These are phyloP conservation scores for Anthonomus grandis DNA, from an alignment of 1,140 invertebrate species.

Conservation along the genomic window DNA sequence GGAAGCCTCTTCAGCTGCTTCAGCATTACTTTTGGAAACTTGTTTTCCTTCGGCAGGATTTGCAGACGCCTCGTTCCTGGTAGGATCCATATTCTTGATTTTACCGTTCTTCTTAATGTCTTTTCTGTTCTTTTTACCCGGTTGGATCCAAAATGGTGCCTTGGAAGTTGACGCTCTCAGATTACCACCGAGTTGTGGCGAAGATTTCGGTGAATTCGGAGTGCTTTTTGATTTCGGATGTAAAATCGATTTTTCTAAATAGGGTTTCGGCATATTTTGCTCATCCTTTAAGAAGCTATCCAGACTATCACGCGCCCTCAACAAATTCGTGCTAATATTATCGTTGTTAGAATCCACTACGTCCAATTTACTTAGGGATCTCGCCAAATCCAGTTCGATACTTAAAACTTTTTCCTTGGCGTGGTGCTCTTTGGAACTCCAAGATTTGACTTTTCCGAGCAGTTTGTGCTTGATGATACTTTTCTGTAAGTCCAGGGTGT, in stretches of 20 bases:
- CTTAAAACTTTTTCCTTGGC: slow-evolving; percentile 3
- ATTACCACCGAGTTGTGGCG: slow-evolving; percentile 29
- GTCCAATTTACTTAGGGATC: slow-evolving; percentile 14
- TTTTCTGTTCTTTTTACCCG: slow-evolving; percentile 29
- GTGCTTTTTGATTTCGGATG: slow-evolving; percentile 11
- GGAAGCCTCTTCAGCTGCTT: slow-evolving; percentile 13
- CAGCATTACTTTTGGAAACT: not conserved
- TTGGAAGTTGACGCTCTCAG: slow-evolving; percentile 18
- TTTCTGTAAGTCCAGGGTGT: slow-evolving; percentile 20
- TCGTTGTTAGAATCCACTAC: slow-evolving; percentile 26
- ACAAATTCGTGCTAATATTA: slow-evolving; percentile 13
- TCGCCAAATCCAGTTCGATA: slow-evolving; percentile 18
- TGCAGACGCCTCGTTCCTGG: slow-evolving; percentile 19
- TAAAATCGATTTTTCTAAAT: slow-evolving; percentile 13
- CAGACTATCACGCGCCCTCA: slow-evolving; percentile 32
- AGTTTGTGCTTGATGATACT: slow-evolving; percentile 25
- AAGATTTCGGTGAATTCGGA: slow-evolving; percentile 31
- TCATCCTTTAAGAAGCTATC: slow-evolving; percentile 27
- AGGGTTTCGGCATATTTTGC: slow-evolving; percentile 19
- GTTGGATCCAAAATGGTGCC: slow-evolving; percentile 29
- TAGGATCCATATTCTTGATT: slow-evolving; percentile 20
- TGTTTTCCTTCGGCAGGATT: slow-evolving; percentile 5
- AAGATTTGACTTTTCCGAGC: slow-evolving; percentile 28
- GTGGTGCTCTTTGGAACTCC: slow-evolving; percentile 29
- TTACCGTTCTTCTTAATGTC: slow-evolving; percentile 26